Base-by-base conservation (phyloP, 2,888 invertebrate genomes). In the Calameuta idolon region DNA sequence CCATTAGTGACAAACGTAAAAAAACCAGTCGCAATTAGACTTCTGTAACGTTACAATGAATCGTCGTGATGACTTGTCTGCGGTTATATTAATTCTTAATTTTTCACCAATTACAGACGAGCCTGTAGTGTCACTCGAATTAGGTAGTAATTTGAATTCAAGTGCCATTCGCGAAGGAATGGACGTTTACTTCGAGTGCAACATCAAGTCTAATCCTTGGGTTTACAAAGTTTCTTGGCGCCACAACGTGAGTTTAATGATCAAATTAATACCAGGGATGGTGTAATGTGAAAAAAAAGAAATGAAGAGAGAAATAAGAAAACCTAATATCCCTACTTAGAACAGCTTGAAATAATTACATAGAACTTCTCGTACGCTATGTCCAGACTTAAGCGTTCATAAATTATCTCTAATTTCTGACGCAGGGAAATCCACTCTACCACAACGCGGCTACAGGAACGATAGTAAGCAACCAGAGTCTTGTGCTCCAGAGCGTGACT, bases 111-210 rank as follows among this genome's bases (percentile, higher is more conserved):
- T 92, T 93, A 69, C 94, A 97, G 97, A 97, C 93, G 95, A 96
- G 30, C 97, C 97, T 1, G 94, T 97, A 85, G 96, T 97, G 78
- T 95, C 95, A 12, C 91, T 97, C 84, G 96, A 96, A 88, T 94
- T 97, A 84, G 97, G 97, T 4, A 96, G 96, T 84, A 97, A 95
- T 85, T 93, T 97, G 74, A 95, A 97, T 89, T 95, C 96, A 1
- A 94, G 94, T 81, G 95, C 95, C 85, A 96, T 98, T 87, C 95
- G 96, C 85, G 97, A 97, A 91, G 97, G 96, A 11, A 96, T 96
- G 80, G 97, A 97, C 90, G 97, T 97, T 15, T 97, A 97, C 93
- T 97, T 97, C 90, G 97, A 97, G 91, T 97, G 97, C 93, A 96
- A 95, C 91, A 97, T 97, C 87, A 96, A 95, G 90, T 96, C 97